These are phyloP conservation scores for Enteromius afrohamiltoni DNA, from an alignment of 2,797 vertebrate species.

Conservation along the genomic window DNA sequence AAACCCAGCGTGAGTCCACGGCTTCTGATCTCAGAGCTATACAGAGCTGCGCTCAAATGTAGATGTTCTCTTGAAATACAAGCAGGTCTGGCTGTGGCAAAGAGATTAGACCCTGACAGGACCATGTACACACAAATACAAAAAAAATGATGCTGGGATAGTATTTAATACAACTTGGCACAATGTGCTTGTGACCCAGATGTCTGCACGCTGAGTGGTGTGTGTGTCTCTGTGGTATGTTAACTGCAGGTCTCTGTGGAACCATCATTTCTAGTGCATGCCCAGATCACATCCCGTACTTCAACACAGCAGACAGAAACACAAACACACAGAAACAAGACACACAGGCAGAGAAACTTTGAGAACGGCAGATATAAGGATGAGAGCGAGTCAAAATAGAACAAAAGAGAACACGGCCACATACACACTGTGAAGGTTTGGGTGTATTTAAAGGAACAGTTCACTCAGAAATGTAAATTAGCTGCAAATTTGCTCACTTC, in stretches of 20 bases:
- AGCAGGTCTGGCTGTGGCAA: constrained; percentile 24
- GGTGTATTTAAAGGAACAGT: background rate
- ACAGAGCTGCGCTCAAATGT: background rate
- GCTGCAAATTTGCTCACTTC: background rate
- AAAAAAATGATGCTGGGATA: constrained; percentile 11
- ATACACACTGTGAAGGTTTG: background rate
- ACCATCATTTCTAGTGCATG: constrained; percentile 41
- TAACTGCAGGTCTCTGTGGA: constrained; percentile 47
- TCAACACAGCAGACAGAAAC: constrained; percentile 38
- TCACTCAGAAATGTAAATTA: background rate
- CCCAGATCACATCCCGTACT: constrained; percentile 31
- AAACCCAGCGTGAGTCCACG: background rate
- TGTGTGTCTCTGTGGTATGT: constrained; percentile 36
- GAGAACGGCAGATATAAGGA: background rate
- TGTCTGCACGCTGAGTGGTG: constrained; percentile 32
- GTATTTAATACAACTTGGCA: constrained; percentile 43
- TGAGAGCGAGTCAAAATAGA: background rate
- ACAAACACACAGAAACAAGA: constrained; percentile 24
- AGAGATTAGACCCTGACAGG: constrained; percentile 24
- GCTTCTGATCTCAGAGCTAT: background rate
- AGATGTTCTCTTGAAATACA: constrained; percentile 8
- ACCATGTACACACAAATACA: constrained; percentile 29
- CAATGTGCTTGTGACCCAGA: constrained; percentile 37
- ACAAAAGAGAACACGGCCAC: background rate
- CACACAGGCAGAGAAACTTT: background rate